These are phyloP conservation scores for Perccottus glenii DNA, from an alignment of 2,113 vertebrate genomes.

Conservation along the genomic window DNA sequence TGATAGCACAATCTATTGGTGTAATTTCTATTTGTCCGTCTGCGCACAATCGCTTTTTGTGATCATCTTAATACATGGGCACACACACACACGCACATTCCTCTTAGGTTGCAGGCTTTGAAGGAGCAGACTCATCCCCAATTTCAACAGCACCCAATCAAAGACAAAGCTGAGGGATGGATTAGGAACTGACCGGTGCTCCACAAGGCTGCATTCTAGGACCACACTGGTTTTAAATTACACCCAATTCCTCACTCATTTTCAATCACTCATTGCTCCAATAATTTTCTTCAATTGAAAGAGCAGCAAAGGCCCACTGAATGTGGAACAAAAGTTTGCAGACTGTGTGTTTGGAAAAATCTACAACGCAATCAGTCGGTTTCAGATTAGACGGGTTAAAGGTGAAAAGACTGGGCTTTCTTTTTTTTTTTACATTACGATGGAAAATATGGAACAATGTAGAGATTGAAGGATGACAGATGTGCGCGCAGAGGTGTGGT, in stretches of 20 bases:
- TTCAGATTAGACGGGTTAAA: constrained; percentile 14
- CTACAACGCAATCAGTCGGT: constrained; percentile 7
- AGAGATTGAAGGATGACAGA: constrained; percentile 68
- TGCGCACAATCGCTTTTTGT: constrained; percentile 63
- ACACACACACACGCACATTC: constrained; percentile 46
- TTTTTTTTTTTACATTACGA: constrained; percentile 10
- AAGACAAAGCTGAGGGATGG: constrained; percentile 68
- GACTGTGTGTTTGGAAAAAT: constrained; percentile 28
- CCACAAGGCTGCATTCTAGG: constrained; percentile 71
- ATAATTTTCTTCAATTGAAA: constrained; percentile 67
- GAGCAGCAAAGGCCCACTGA: constrained; percentile 52
- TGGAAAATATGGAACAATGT: constrained; percentile 36
- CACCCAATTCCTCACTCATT: constrained; percentile 61
- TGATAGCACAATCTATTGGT: constrained; percentile 34
- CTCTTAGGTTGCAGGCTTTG: constrained; percentile 73
- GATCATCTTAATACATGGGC: constrained; percentile 47
- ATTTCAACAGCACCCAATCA: constrained; percentile 80
- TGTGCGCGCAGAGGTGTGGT: constrained; percentile 62
- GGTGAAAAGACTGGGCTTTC: constrained; percentile 23
- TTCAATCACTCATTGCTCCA: constrained; percentile 71
- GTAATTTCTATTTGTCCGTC: constrained; percentile 61
- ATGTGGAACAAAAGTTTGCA: constrained; percentile 36
- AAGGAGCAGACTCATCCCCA: constrained; percentile 74
- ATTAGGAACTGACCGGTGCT: constrained; percentile 65
- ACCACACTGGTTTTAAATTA: constrained; percentile 76